Conservation (phyloP, 2,888 invertebrate species). For the Harmothoe impar region DNA sequence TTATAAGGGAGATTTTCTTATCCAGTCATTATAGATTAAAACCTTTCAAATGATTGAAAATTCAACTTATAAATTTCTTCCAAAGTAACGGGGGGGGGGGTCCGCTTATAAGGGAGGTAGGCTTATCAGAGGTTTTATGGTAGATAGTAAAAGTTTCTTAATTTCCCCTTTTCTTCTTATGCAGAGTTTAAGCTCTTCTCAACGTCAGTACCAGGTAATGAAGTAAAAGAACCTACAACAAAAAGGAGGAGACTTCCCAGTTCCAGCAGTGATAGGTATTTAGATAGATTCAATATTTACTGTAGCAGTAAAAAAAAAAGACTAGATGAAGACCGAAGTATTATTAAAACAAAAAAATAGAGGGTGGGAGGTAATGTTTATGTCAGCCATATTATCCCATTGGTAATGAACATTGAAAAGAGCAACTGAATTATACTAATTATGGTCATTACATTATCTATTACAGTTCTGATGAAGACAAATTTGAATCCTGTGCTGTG, state of each 20-base stretch:
- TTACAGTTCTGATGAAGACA: constrained; percentile 74
- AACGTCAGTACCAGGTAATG: constrained; percentile 53
- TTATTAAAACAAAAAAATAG: too few species aligned
- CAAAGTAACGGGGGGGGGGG: too few species aligned
- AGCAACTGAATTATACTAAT: too few species aligned
- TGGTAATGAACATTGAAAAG: too few species aligned
- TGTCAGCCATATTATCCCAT: neutral
- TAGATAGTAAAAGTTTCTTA: too few species aligned
- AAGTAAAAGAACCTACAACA: neutral
- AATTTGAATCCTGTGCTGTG: constrained; percentile 73
- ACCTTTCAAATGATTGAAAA: constrained; percentile 72
- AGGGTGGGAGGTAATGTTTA: neutral
- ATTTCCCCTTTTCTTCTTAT: neutral
- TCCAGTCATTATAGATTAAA: too few species aligned
- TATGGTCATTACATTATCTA: too few species aligned
- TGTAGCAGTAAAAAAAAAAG: too few species aligned
- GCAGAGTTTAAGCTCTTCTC: constrained; percentile 66
- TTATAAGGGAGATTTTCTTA: neutral
- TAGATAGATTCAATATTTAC: neutral
- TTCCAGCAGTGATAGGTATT: constrained; percentile 70
- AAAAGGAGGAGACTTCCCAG: constrained; percentile 60
- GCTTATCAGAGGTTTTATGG: too few species aligned
- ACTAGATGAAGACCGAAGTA: too few species aligned
- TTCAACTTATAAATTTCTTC: constrained; percentile 44
- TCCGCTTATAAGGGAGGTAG: too few species aligned